Base-by-base conservation (phyloP, 1,140 invertebrate genomes). In the Anastrepha ludens region DNA sequence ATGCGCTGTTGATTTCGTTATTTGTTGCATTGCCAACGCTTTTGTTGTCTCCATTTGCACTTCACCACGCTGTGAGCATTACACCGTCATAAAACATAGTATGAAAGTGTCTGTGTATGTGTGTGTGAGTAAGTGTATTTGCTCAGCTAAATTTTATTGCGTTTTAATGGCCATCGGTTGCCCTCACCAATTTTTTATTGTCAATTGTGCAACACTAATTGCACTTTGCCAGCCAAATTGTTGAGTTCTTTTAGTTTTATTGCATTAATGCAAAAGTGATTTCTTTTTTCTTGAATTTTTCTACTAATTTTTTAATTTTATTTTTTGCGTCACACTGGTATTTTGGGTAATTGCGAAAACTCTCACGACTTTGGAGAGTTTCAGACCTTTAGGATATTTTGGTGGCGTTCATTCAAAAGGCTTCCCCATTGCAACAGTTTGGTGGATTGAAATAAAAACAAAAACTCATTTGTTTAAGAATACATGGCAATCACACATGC, bases 161-260 rank as follows among this genome's bases (percentile, higher is more conserved):
- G 17, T n/a, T 74, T 74, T 74, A 74, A 74, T 74, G 15, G 17
- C 15, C 70, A 74, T 47, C 44, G 70, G 44, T 74, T 74, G 39
- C 41, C 70, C 29, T 55, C 11, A 15, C 20, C n/a, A 81, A 29
- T 81, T 81, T 50, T 81, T 81, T 58, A 81, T 81, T 81, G 47
- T 3, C 20, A 81, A 55, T 81, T 81, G 47, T 55, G 50, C 74
- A 81, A 81, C 20, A 20, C 74, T 81, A 81, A 81, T 81, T 81
- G 74, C 47, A 50, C 74, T 58, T 74, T 74, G 70, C 44, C 15
- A 39, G 8, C 8, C 67, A 74, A 47, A 74, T 50, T 47, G 20
- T 7, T 55, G 74, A 29, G 8, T 81, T 20, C 47, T 81, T 44
- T 81, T 81, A 20, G 15, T 78, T 70, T 70, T 70, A 15, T 20